Conservation (phyloP, 2,113 vertebrate genomes). For the Cynocephalus volans region DNA sequence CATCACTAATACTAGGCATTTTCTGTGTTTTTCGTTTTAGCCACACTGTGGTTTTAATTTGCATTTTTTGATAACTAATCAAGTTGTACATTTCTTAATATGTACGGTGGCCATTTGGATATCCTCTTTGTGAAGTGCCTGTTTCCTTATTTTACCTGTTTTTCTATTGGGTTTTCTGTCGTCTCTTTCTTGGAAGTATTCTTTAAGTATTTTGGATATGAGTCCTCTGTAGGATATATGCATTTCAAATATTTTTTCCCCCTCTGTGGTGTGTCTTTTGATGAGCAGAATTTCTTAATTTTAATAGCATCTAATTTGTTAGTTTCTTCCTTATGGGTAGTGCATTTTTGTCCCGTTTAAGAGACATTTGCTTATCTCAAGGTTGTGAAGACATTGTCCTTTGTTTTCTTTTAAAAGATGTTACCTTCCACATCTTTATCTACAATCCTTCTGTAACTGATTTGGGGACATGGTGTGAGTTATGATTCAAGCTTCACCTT, state of each 20-base stretch:
- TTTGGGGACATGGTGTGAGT: not conserved
- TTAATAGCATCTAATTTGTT: not conserved
- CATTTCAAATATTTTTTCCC: not conserved
- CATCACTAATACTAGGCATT: not conserved
- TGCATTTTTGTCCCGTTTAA: not conserved
- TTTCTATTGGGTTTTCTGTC: not conserved
- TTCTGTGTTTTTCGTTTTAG: conserved; percentile 25
- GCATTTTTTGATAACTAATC: not conserved
- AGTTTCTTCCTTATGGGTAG: not conserved
- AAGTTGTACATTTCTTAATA: not conserved
- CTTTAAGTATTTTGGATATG: not conserved
- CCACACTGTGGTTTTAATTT: not conserved
- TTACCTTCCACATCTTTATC: not conserved
- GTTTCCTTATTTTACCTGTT: not conserved
- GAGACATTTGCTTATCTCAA: not conserved
- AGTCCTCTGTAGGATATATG: not conserved
- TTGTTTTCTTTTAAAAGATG: not conserved
- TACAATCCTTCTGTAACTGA: not conserved
- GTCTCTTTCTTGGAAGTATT: conserved; percentile 30
- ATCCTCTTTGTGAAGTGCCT: not conserved
- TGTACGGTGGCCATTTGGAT: not conserved
- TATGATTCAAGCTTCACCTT: not conserved
- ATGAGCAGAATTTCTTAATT: conserved; percentile 33
- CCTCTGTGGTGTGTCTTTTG: not conserved
- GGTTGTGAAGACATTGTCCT: conserved; percentile 2